Evolutionary conservation across 1,140 invertebrate species (phyloP), one percentile per base, ranked within the genome.

Genomic region (Drosophila equinoxialis): DNA sequence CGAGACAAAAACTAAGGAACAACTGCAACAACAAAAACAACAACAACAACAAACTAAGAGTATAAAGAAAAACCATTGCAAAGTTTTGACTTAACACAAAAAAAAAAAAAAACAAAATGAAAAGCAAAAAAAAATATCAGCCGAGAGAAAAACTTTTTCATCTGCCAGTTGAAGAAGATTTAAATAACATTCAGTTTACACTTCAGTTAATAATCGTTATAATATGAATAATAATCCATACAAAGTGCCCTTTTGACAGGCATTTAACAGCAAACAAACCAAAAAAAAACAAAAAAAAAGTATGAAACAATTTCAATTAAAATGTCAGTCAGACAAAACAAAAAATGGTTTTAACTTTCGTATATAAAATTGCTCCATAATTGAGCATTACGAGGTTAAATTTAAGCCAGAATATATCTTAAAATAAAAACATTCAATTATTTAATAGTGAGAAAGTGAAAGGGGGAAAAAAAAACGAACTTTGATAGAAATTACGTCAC

Each of bases 81-180:
- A 86, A 82, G 83, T 86, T 86, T 82, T 86, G 75, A 87, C 81
- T 82, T 86, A 79, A n/a, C n/a, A n/a, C n/a, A n/a, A n/a, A n/a
- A n/a, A n/a, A n/a, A n/a, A n/a, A n/a, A 48, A 48, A 51, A 51
- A 4, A n/a, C 11, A 51, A 51, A 23, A 23, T 5, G 4, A 51
- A 1, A 23, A 11, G 20, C 23, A 3, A 8, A 6, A 35, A 6
- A 35, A 26, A 2, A 35, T 59, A 73, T 26, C 37, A 39, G 11
- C 10, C 37, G 10, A 39, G 45, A 10, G 30, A 26, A 2, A 26
- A 66, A 74, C 55, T 73, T 68, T 75, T 75, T 35, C 14, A 39
- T 54, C 17, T 51, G 45, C 2, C 45, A 51, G 17, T 51, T 51
- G 10, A 1, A 51, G 45, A 51, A 51, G 45, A 51, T 51, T 51